Evolutionary conservation across 1,140 invertebrate species (phyloP).

Genomic region (Sycophila sp.): DNA sequence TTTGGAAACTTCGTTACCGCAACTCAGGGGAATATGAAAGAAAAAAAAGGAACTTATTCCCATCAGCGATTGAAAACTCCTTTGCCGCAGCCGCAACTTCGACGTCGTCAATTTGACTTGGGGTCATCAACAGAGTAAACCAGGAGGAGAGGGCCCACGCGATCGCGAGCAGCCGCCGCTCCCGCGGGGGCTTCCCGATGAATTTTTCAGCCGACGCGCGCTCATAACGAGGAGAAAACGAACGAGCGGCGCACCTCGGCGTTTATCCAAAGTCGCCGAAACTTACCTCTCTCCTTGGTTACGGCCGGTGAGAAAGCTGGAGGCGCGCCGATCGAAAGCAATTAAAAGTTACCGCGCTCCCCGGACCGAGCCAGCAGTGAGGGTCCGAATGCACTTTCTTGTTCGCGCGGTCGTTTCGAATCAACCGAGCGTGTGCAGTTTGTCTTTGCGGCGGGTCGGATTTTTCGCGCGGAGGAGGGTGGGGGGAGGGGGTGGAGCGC

Average conservation of each 20-base stretch:
- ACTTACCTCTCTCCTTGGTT: neutral
- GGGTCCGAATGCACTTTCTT: slow-evolving; percentile 20
- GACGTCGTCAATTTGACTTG: no score
- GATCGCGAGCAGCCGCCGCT: no score
- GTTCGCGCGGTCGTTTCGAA: slow-evolving; percentile 27
- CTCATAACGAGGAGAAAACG: neutral
- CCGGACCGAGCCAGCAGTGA: no score
- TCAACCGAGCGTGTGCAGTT: slow-evolving; percentile 27
- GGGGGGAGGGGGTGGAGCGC: neutral
- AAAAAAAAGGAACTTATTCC: no score
- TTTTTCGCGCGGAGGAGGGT: neutral
- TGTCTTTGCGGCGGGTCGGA: slow-evolving; percentile 1
- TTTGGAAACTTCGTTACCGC: no score
- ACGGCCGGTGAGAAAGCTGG: neutral
- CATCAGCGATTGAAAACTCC: no score
- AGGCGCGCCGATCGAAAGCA: slow-evolving; percentile 22
- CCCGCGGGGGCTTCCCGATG: no score
- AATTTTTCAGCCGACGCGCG: no score
- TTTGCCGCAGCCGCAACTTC: no score
- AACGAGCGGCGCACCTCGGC: neutral
- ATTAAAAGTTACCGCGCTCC: slow-evolving; percentile 30
- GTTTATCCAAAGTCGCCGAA: neutral
- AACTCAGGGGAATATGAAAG: no score
- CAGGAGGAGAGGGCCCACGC: no score
- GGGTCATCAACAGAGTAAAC: no score